Evolutionary conservation across 2,113 vertebrate genomes (phyloP), one percentile per base, ranked within the genome.

Genomic region (Podarcis raffonei): DNA sequence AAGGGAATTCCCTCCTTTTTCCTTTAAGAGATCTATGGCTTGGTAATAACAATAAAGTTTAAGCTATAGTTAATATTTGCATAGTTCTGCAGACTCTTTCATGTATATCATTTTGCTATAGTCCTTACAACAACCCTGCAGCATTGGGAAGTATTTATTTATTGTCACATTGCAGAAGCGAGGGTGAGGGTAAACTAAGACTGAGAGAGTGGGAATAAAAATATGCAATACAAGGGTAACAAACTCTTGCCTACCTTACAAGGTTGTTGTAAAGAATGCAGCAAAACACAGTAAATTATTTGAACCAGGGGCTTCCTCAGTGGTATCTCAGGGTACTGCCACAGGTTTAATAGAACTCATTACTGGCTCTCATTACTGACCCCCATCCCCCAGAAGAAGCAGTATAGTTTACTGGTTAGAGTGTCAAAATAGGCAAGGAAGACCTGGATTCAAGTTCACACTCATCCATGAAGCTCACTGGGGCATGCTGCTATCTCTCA

Each of bases 1-100:
- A 5, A 84, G 96, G 96, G 96, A 95, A 94, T 93, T 96, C 96
- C 95, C 92, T 92, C 96, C 92, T 93, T 90, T 91, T 91, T 94
- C 82, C 92, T 93, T 94, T 93, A 91, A 95, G 95, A 95, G 95
- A 96, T 96, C 95, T 96, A 94, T 95, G 32, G n/a, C 1, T 20
- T 8, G 13, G 20, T 20, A 11, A 76, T 76, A 8, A 42, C 23
- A 42, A 48, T 11, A 13, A 11, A 11, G 5, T 48, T 48, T 48
- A 68, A 62, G 32, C 30, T 6, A 72, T 15, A 72, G 11, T 32
- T 16, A 32, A 32, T 30, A 75, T 75, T 37, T 20, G n/a, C 7
- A 22, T 37, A 35, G 22, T 18, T 6, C 72, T 75, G 35, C 32
- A 6, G 15, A 37, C 5, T 6, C 15, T 13, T 32, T 15, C n/a